Base-by-base conservation (phyloP, 2,888 invertebrate genomes). In the Polia nebulosa region DNA sequence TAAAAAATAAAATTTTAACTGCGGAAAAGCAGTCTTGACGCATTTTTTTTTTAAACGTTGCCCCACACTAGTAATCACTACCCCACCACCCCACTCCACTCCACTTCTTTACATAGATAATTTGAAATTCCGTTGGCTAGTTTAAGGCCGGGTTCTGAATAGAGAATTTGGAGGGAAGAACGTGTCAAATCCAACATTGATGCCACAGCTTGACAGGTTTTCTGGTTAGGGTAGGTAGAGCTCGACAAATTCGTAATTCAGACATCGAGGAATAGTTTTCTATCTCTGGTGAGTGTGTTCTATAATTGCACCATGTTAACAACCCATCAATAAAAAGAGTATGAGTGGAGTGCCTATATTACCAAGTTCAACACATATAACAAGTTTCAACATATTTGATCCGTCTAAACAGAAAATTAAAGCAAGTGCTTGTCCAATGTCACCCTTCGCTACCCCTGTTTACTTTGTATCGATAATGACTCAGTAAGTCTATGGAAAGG, bases 391-490 rank as follows among this genome's bases (percentile, higher is more conserved):
- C 57, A 53, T 72, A 22, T 66, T 81, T 65, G 80, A 66, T 80
- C 79, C 67, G 64, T 52, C 39, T 78, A 66, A 61, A 78, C 65
- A 61, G 64, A 69, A 63, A 65, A 84, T 85, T 85, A 83, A 71
- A 73, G 64, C 73, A 72, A 87, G 87, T 87, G 87, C 81, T 85
- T 80, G 80, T 72, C 51, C 59, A 78, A 55, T 80, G 75, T 63
- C 75, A 56, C 59, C 65, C 49, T 56, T 32, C 55, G 60, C 59
- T 25, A 64, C 74, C 75, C 75, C 39, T 78, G 85, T 85, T 83
- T 80, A 74, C 75, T 80, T 83, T 81, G 63, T 60, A 57, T 67
- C 70, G 71, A 75, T 83, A 81, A 75, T 76, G 73, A 71, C 68
- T 78, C 77, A 59, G 76, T 67, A 76, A 44, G 32, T 59, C 36